These are phyloP conservation scores for Epistrophe eligans DNA, from an alignment of 2,888 invertebrate genomes.

Conservation along the genomic window DNA sequence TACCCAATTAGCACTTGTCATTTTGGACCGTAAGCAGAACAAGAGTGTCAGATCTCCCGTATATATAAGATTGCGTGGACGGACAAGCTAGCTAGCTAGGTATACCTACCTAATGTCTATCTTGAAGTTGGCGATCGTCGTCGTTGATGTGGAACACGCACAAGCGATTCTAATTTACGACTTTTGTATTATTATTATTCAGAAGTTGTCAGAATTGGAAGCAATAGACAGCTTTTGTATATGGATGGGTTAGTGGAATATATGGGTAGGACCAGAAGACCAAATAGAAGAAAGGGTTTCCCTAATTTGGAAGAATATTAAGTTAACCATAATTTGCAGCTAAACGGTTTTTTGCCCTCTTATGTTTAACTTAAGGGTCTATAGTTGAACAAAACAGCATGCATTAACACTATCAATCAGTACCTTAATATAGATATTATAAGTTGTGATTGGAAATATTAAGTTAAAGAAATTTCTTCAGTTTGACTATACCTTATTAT, in stretches of 20 bases:
- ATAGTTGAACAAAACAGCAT: neutral
- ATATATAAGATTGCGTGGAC: conserved; percentile 38
- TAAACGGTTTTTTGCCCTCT: conserved; percentile 26
- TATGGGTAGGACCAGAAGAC: conserved; percentile 30
- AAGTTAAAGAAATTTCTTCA: no score
- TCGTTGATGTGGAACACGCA: conserved; percentile 65
- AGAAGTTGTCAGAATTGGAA: conserved; percentile 70
- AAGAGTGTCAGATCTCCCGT: conserved; percentile 51
- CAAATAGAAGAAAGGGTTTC: conserved; percentile 14
- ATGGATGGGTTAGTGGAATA: neutral
- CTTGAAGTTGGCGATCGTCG: conserved; percentile 35
- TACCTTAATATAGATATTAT: neutral
- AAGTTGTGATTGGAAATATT: neutral
- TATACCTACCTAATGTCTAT: neutral
- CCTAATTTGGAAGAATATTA: conserved; percentile 49
- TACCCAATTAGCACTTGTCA: conserved; percentile 74
- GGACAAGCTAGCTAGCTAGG: conserved; percentile 1
- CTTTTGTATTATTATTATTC: conserved; percentile 68
- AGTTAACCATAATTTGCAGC: conserved; percentile 25
- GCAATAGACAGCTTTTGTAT: neutral
- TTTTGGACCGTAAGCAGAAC: conserved; percentile 50
- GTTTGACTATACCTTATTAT: no score
- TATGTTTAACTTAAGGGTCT: neutral
- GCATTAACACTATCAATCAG: neutral
- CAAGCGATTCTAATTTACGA: conserved; percentile 71